Evolutionary conservation across 2,888 invertebrate genomes (phyloP).

Genomic region (Seira sanloemensis): DNA sequence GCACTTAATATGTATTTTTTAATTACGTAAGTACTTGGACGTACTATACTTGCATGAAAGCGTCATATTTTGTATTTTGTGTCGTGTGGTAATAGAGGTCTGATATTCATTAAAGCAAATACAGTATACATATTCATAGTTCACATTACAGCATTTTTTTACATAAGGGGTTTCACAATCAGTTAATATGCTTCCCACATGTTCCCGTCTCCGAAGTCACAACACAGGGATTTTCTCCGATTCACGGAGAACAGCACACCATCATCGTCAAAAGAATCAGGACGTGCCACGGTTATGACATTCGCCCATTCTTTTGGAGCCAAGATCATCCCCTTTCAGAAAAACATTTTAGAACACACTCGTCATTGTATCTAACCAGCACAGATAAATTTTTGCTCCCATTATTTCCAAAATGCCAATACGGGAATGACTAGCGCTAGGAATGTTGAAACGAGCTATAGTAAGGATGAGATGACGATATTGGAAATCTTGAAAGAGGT

Average conservation of each 20-base stretch:
- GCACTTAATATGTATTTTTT: too few relatives aligned
- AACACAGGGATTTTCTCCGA: background rate
- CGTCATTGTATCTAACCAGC: background rate
- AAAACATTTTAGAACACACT: background rate
- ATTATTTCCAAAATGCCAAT: background rate
- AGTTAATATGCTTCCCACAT: constrained; percentile 30
- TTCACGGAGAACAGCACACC: background rate
- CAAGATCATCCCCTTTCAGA: background rate
- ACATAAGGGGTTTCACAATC: too few relatives aligned
- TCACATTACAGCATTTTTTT: background rate
- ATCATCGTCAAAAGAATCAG: background rate
- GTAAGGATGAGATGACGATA: too few relatives aligned
- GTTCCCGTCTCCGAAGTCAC: constrained; percentile 1
- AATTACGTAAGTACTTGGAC: background rate
- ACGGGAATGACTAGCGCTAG: too few relatives aligned
- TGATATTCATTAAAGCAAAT: background rate
- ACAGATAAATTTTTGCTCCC: background rate
- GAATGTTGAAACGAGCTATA: too few relatives aligned
- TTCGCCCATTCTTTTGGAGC: background rate
- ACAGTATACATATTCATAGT: background rate
- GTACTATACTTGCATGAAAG: background rate
- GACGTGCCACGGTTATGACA: constrained; percentile 8
- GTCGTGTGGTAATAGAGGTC: too few relatives aligned
- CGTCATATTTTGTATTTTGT: too few relatives aligned
- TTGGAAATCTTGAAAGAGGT: too few relatives aligned